Percentiles rank a stretch among this genome's conserved stretches.
Evolutionary conservation across 2,797 vertebrate genomes (phyloP).

Genomic region (Paedocypris micromegethes): DNA sequence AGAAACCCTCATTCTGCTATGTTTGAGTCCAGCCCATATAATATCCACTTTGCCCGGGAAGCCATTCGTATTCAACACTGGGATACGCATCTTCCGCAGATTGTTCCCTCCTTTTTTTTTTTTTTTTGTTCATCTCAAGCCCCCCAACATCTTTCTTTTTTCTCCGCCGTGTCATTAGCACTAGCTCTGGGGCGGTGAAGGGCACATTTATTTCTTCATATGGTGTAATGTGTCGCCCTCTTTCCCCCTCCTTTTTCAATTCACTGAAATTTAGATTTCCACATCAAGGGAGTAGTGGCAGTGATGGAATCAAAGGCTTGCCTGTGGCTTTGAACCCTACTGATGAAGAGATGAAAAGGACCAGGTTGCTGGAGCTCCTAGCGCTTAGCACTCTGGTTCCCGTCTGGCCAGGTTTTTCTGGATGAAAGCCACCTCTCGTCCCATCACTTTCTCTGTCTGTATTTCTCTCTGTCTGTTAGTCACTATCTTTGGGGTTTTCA

Average conservation of each 20-base stretch:
- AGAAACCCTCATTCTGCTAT: background rate
- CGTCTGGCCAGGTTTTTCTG: conserved; percentile 54
- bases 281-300: conserved; percentile 58
- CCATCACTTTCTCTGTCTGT: conserved; percentile 31
- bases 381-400: conserved; percentile 48
- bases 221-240: conserved; percentile 55
- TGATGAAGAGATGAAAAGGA: conserved; percentile 69
- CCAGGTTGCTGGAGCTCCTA: conserved; percentile 46
- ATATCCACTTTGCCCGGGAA: background rate
- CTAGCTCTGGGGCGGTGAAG: conserved; percentile 38
- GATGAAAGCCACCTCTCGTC: conserved; percentile 54
- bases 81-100: conserved; percentile 35
- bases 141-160: conserved; percentile 1
- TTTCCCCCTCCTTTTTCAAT: conserved; percentile 53
- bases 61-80: conserved; percentile 13
- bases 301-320: conserved; percentile 65
- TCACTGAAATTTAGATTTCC: conserved; percentile 62
- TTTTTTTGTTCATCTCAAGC: conserved; percentile 12
- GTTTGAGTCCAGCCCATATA: background rate
- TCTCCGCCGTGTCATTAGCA: conserved; percentile 45
- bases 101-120: conserved; percentile 12
- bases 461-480: conserved; percentile 34
- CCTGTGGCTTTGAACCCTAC: conserved; percentile 64
- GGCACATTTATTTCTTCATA: conserved; percentile 58
- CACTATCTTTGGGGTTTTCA: conserved; percentile 21